Evolutionary conservation across 1,140 invertebrate genomes (phyloP).

Genomic region (Drosophila santomea): DNA sequence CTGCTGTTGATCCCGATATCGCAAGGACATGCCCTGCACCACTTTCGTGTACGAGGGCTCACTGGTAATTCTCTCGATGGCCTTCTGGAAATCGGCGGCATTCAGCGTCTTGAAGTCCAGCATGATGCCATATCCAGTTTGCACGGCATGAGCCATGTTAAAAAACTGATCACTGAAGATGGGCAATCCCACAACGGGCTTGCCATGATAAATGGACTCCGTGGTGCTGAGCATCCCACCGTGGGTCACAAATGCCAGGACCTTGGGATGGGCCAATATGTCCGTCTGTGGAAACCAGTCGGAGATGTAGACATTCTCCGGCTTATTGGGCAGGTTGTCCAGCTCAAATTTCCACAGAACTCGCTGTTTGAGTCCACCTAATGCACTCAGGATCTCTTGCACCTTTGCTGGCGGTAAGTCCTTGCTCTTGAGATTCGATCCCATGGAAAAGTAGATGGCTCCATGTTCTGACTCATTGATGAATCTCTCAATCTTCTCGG

Average conservation of each 20-base stretch:
- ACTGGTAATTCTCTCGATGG: constrained; percentile 58
- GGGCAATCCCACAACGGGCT: constrained; percentile 87
- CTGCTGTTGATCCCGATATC: constrained; percentile 88
- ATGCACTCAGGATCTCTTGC: constrained; percentile 85
- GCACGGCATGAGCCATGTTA: constrained; percentile 60
- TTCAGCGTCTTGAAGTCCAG: constrained; percentile 36
- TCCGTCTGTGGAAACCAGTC: constrained; percentile 88
- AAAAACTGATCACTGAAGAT: constrained; percentile 86
- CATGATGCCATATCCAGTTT: constrained; percentile 60
- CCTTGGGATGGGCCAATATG: constrained; percentile 87
- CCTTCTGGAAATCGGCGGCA: constrained; percentile 25
- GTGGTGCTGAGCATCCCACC: constrained; percentile 87
- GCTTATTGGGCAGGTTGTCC: constrained; percentile 83
- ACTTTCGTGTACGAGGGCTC: constrained; percentile 54
- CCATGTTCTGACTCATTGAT: constrained; percentile 85
- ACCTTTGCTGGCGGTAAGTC: constrained; percentile 84
- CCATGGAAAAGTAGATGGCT: constrained; percentile 87
- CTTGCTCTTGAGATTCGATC: constrained; percentile 52
- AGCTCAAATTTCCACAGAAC: constrained; percentile 88
- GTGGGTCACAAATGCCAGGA: constrained; percentile 87
- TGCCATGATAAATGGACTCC: constrained; percentile 87
- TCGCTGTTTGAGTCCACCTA: constrained; percentile 85
- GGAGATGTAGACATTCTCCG: constrained; percentile 86
- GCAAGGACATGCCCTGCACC: constrained; percentile 85
- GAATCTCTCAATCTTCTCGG: constrained; percentile 61